phyloP scores from a whole-genome alignment of 2,888 invertebrate species.

The Axea sp. region DNA sequence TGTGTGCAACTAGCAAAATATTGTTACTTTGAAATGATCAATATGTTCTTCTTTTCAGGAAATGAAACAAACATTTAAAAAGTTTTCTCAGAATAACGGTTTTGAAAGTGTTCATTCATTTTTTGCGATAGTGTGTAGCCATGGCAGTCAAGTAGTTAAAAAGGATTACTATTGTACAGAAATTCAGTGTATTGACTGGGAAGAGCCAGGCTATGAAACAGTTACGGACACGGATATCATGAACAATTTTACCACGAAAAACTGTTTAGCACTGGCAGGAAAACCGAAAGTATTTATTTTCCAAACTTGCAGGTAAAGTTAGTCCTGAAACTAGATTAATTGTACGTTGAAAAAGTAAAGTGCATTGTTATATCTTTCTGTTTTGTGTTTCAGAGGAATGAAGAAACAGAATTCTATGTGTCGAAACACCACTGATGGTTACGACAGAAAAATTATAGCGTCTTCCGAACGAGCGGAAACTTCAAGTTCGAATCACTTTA shows the following conservation, averaged over 20 bases:
- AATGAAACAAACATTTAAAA: conserved; percentile 65
- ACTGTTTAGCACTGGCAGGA: conserved; percentile 79
- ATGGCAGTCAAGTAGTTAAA: conserved; percentile 67
- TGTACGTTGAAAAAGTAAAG: too few species aligned
- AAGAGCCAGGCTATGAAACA: conserved; percentile 49
- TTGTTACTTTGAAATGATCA: too few species aligned
- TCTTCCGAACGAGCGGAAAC: neutral
- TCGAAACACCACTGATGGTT: conserved; percentile 34
- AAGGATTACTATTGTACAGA: conserved; percentile 62
- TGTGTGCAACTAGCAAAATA: too few species aligned
- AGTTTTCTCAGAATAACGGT: conserved; percentile 68
- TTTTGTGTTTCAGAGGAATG: conserved; percentile 8
- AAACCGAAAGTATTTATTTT: conserved; percentile 83
- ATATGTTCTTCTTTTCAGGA: too few species aligned
- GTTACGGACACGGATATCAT: conserved; percentile 70
- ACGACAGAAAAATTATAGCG: conserved; percentile 10
- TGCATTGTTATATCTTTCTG: neutral
- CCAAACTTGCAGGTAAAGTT: conserved; percentile 80
- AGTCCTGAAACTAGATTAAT: too few species aligned
- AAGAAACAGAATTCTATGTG: conserved; percentile 1
- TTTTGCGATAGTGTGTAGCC: conserved; percentile 75
- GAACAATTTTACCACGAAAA: conserved; percentile 78
- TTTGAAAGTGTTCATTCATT: conserved; percentile 72
- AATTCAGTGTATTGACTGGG: conserved; percentile 69
- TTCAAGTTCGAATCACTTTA: neutral